phyloP scores from a whole-genome alignment of 2,113 vertebrate species.

The Pangasianodon gigas region DNA sequence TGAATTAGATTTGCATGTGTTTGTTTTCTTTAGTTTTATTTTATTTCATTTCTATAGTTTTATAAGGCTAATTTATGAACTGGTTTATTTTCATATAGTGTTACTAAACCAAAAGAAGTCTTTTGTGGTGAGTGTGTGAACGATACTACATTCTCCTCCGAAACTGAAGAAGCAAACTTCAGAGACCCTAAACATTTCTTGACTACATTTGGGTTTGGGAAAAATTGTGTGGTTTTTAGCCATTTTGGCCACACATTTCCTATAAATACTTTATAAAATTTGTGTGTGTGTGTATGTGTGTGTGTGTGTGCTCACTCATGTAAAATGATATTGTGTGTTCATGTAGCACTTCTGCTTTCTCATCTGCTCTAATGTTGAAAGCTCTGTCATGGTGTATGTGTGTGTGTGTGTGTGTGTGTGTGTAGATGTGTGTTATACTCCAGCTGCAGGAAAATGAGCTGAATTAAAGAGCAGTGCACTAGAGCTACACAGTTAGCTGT shows the following conservation, averaged over 20 bases:
- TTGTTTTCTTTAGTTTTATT: slow-evolving; percentile 33
- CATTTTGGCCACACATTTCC: neutral
- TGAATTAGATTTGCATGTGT: neutral
- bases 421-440: slow-evolving; percentile 30
- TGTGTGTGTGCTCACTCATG: neutral
- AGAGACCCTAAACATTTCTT: neutral
- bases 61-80: neutral
- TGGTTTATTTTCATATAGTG: neutral
- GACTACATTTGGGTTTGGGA: too few species aligned
- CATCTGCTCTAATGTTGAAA: neutral
- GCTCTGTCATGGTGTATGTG: slow-evolving; percentile 28
- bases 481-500: slow-evolving; percentile 41
- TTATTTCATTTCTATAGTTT: neutral
- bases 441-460: slow-evolving; percentile 18
- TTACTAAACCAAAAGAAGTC: neutral
- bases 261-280: neutral
- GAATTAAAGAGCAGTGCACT: slow-evolving; percentile 33
- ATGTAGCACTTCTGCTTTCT: neutral
- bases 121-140: neutral
- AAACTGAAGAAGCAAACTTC: neutral
- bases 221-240: neutral
- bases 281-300: slow-evolving; percentile 19
- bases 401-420: slow-evolving; percentile 36
- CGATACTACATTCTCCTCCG: neutral
- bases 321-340: slow-evolving; percentile 5